Conservation (phyloP, 2,888 invertebrate species). For the Rhaphigaster nebulosa region DNA sequence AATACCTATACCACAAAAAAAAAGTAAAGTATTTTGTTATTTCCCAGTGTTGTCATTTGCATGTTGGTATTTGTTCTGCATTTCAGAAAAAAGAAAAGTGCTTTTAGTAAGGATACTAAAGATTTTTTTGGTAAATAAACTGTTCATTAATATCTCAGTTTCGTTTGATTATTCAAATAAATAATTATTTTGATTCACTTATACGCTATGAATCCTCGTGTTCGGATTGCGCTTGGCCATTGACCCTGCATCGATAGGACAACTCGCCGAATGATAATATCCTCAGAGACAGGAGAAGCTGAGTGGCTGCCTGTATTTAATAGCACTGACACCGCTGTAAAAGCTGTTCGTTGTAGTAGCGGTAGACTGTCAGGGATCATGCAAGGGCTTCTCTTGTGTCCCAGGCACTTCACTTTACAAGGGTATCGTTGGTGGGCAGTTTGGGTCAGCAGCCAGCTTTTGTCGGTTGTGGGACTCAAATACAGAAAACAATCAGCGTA, state of each 20-base stretch:
- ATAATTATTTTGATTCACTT: no score
- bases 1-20: no score
- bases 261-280: not conserved
- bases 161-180: no score
- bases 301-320: constrained; percentile 35
- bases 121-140: no score
- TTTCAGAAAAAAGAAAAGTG: no score
- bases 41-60: no score
- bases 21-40: no score
- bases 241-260: not conserved
- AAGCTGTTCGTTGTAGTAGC: constrained; percentile 33
- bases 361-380: constrained; percentile 2
- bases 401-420: not conserved
- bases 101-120: no score
- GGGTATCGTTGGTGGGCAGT: not conserved
- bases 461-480: not conserved
- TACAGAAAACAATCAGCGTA: not conserved
- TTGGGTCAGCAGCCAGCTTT: not conserved
- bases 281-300: not conserved
- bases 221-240: not conserved
- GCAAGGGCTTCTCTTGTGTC: constrained; percentile 25
- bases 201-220: no score
- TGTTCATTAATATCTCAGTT: no score
- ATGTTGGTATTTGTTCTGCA: no score
- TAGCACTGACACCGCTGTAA: constrained; percentile 40